phyloP scores from a whole-genome alignment of 2,113 vertebrate species.

The Centrocercus urophasianus region DNA sequence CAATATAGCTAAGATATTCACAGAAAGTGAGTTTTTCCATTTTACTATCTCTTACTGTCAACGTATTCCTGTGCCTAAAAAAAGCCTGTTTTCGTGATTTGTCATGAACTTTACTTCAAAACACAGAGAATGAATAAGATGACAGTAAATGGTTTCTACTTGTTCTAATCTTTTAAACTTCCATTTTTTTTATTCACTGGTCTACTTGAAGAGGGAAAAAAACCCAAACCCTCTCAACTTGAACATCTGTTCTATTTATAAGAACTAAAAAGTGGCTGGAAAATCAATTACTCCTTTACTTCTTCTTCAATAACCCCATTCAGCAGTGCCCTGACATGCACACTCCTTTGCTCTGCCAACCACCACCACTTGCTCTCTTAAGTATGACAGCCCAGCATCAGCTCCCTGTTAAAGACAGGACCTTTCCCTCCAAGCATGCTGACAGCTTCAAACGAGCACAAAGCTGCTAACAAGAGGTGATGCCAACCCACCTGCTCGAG shows the following conservation, averaged over 20 bases:
- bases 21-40: background rate
- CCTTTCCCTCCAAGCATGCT: background rate
- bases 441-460: background rate
- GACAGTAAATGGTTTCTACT: background rate
- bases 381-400: background rate
- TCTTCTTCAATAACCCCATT: background rate
- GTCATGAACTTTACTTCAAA: background rate
- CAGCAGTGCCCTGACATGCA: background rate
- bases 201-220: rapidly evolving
- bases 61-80: background rate
- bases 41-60: background rate
- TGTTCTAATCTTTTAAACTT: background rate
- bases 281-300: background rate
- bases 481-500: background rate
- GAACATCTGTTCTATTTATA: background rate
- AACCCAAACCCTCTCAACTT: background rate
- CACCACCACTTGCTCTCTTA: background rate
- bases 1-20: too few species aligned
- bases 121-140: background rate
- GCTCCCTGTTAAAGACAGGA: background rate
- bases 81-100: background rate
- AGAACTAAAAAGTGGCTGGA: background rate
- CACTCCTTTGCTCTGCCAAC: background rate
- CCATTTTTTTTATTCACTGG: background rate
- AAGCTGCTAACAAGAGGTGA: background rate